Percentiles rank a stretch among this genome's conserved stretches.
These are phyloP conservation scores for Parascotia fuliginaria DNA, from an alignment of 2,888 invertebrate genomes.

Conservation along the genomic window DNA sequence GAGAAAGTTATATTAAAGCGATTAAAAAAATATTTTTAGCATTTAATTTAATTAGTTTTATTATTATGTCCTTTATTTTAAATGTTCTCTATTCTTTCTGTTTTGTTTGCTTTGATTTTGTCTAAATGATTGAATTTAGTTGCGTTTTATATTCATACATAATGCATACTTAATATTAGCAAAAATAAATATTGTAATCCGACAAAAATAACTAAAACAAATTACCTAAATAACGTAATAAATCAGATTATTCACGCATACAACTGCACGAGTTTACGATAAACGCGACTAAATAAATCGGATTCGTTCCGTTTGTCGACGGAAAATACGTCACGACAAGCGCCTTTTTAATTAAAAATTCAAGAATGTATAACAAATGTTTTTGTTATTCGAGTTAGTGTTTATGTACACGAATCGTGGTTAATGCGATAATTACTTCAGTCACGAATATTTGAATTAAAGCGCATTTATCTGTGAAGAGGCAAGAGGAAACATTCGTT, in stretches of 20 bases:
- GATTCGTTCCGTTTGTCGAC: constrained; percentile 26
- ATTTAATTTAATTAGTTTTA: too few relatives aligned
- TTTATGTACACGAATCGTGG: constrained; percentile 14
- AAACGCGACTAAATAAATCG: constrained; percentile 21
- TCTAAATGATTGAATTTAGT: too few relatives aligned
- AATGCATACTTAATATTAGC: too few relatives aligned
- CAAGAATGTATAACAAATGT: constrained; percentile 31
- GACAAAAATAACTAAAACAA: background rate
- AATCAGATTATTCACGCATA: constrained; percentile 11
- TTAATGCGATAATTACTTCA: constrained; percentile 28
- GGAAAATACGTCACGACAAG: constrained; percentile 38
- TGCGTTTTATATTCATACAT: background rate
- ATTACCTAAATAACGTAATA: background rate
- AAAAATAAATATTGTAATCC: background rate
- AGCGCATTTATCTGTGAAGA: constrained; percentile 6
- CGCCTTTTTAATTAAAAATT: constrained; percentile 38
- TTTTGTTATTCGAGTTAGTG: constrained; percentile 15
- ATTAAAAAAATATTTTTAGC: too few relatives aligned
- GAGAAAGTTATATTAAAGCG: too few relatives aligned
- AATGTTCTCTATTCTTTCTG: too few relatives aligned
- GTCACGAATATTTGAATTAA: constrained; percentile 18
- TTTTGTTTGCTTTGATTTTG: too few relatives aligned
- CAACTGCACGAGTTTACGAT: constrained; percentile 7
- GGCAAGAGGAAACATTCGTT: too few relatives aligned
- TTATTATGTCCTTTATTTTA: too few relatives aligned